Evolutionary conservation across 2,888 invertebrate species (phyloP), one percentile per base, ranked within the genome.

Genomic region (Meliscaeva auricollis): DNA sequence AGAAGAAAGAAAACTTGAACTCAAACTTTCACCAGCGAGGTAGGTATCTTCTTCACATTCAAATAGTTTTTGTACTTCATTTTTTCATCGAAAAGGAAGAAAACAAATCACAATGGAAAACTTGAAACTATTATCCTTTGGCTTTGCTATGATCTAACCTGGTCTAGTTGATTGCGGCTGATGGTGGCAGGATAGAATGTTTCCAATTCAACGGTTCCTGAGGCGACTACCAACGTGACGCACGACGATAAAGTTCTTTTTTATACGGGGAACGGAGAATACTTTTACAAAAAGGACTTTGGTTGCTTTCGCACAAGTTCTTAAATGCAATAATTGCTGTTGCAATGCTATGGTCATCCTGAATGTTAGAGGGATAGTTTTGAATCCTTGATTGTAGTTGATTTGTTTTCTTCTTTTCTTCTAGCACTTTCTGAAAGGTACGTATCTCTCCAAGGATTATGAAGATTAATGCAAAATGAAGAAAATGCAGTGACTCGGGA

Each of bases 81-180:
- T 52, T 52, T 3, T 26, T 26, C 7, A 3, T n/a, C 7, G 3
- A 1, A 52, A 26, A 44, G 9, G n/a, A 15, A 32, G 32, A 56
- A 56, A 32, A 56, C 54, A 56, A 56, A 56, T 56, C 56, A 32
- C 56, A 56, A 35, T 56, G 35, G 35, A 17, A 26, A 56, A 56
- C 56, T 56, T 56, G 7, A 56, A 56, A 56, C 56, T 56, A 35
- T 56, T 56, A 56, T 56, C 56, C 35, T 17, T 35, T 32, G 11
- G 32, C 11, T 56, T 17, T 56, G 15, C 0, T 17, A 17, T 35
- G 17, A 56, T 56, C 56, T 13, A 2, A 56, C 35, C 56, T 56
- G 56, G 56, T 15, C 5, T 22, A 26, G 26, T 4, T 26, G 22
- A 1, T 13, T 13, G 4, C 41, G 3, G 1, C 2, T 38, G 38